phyloP scores from a whole-genome alignment of 2,888 invertebrate genomes.

The Lycaena phlaeas region DNA sequence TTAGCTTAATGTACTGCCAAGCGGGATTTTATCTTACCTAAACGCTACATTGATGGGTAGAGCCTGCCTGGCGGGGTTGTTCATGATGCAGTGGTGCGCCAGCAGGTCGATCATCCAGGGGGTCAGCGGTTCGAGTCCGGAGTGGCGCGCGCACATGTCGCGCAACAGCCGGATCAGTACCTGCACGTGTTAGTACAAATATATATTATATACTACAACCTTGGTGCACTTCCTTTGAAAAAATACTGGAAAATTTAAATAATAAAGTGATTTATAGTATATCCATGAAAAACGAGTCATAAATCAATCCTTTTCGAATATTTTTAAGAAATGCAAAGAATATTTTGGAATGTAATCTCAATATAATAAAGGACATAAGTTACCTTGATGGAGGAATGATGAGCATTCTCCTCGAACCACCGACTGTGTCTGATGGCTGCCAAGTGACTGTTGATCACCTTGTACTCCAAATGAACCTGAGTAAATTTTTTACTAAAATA shows the following conservation, averaged over 20 bases:
- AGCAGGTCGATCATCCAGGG: conserved; percentile 98
- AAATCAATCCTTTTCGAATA: too few species aligned
- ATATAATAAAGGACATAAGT: too few species aligned
- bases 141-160: conserved; percentile 91
- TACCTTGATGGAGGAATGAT: conserved; percentile 94
- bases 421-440: conserved; percentile 96
- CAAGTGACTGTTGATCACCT: conserved; percentile 89
- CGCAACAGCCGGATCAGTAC: conserved; percentile 94
- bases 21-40: conserved; percentile 67
- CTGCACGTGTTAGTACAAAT: conserved; percentile 23
- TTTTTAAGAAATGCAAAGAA: too few species aligned
- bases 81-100: conserved; percentile 97
- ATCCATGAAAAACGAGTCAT: too few species aligned
- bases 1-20: too few species aligned
- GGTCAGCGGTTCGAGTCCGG: conserved; percentile 90
- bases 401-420: conserved; percentile 99
- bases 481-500: too few species aligned
- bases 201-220: too few species aligned
- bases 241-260: too few species aligned
- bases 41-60: conserved; percentile 94
- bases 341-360: too few species aligned
- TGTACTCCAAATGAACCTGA: conserved; percentile 78
- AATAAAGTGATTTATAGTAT: too few species aligned
- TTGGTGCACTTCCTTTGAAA: too few species aligned
- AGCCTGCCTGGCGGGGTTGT: conserved; percentile 94